Evolutionary conservation across 53 echinoderm and acorn worm genomes (phyloP).

Genomic region (Henricia sp.): DNA sequence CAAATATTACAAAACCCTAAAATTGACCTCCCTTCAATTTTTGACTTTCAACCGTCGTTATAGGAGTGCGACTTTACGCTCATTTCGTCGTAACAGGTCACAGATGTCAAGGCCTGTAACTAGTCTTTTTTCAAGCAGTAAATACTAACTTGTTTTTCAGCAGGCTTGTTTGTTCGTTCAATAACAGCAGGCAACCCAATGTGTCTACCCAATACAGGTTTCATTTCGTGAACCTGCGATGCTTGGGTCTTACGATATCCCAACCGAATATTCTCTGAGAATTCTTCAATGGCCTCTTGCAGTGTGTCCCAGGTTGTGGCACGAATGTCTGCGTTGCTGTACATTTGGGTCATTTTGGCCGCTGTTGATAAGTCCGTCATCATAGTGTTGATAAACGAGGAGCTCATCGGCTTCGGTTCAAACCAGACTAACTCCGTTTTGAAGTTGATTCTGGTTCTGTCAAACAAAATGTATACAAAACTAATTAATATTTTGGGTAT

Average conservation of each 20-base stretch:
- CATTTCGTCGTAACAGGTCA: no score
- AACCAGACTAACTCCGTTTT: slow-evolving; percentile 22
- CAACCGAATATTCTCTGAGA: slow-evolving; percentile 19
- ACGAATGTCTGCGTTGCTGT: slow-evolving; percentile 44
- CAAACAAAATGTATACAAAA: neutral
- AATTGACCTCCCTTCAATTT: no score
- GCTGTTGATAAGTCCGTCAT: slow-evolving; percentile 38
- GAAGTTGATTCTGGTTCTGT: slow-evolving; percentile 28
- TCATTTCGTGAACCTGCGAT: neutral
- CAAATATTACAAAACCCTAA: no score
- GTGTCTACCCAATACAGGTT: slow-evolving; percentile 4
- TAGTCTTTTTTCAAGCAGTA: no score
- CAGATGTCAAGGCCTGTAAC: no score
- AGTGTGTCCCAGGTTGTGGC: slow-evolving; percentile 17
- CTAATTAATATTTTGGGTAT: no score
- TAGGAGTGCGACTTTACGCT: no score
- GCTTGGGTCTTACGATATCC: slow-evolving; percentile 1
- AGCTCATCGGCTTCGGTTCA: slow-evolving; percentile 7
- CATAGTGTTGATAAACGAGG: slow-evolving; percentile 4
- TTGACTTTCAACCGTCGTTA: no score
- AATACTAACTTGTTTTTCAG: neutral
- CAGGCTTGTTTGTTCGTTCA: neutral
- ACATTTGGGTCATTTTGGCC: slow-evolving; percentile 18
- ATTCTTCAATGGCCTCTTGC: slow-evolving; percentile 48
- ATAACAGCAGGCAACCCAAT: neutral